phyloP scores from a whole-genome alignment of 2,888 invertebrate species.

The Spialia ferax region DNA sequence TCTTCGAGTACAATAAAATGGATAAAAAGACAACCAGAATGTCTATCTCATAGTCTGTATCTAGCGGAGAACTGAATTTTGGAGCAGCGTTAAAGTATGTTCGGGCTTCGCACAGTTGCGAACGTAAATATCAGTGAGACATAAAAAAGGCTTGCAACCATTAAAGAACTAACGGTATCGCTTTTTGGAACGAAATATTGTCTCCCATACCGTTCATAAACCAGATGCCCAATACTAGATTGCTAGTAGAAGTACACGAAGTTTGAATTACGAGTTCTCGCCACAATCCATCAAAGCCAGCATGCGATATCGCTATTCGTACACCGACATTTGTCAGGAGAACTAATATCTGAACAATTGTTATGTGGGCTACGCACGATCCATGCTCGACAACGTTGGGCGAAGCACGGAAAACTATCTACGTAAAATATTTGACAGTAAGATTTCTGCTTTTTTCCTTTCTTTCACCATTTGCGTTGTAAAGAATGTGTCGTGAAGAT shows the following conservation, averaged over 20 bases:
- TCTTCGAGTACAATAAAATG: too few relatives aligned
- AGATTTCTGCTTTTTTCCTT: too few relatives aligned
- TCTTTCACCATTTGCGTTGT: too few relatives aligned
- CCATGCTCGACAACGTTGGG: too few relatives aligned
- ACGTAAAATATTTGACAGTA: background rate
- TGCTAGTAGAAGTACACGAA: constrained; percentile 46
- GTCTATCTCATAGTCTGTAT: too few relatives aligned
- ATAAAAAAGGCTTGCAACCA: constrained; percentile 2
- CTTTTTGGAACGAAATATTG: constrained; percentile 7
- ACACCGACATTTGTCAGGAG: constrained; percentile 68
- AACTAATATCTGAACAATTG: constrained; percentile 75
- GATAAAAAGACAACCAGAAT: too few relatives aligned
- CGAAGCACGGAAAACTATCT: background rate
- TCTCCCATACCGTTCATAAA: constrained; percentile 13
- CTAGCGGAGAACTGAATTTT: too few relatives aligned
- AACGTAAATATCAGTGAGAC: background rate
- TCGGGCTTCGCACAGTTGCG: background rate
- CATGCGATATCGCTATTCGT: constrained; percentile 67
- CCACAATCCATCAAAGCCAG: constrained; percentile 68
- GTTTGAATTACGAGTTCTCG: constrained; percentile 57
- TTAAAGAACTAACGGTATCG: background rate
- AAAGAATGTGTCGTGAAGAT: too few relatives aligned
- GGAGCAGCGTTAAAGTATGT: background rate
- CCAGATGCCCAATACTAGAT: constrained; percentile 38
- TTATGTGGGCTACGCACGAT: constrained; percentile 42